Base-by-base conservation (phyloP, 2,888 invertebrate genomes). In the Drosophila atripex region DNA sequence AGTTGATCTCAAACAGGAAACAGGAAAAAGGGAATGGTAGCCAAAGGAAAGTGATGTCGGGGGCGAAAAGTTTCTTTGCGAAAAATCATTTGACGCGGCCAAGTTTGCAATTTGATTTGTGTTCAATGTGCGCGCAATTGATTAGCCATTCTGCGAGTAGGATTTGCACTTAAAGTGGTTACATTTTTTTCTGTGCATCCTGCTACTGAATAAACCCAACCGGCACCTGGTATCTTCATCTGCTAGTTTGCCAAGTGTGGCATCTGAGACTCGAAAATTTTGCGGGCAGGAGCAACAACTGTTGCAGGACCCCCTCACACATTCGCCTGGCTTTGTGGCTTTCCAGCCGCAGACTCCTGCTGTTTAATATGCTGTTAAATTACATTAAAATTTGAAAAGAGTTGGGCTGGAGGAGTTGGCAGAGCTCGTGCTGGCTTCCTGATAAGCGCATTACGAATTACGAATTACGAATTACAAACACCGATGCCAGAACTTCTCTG, bases 51-150 rank as follows among this genome's bases (percentile, higher is more conserved):
- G 39, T 32, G 41, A 39, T 51, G 23, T 59, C 6, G 21, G 30
- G 21, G 23, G 12, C 18, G 35, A 25, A 56, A 74, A 78, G 45
- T 80, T 84, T 73, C 76, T 23, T 14, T 61, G 69, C 76, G 14
- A 65, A 74, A 77, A 66, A 49, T 49, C 54, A 50, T 71, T 72
- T 46, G 58, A 63, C 61, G 71, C 73, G 83, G 78, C 73, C 73
- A 80, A 78, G 76, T 80, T 85, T 79, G 80, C 89, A 89, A 89
- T 89, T 89, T 89, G 89, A 89, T 89, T 89, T 89, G 89, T 87
- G 88, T 77, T 79, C 86, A 88, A 89, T 85, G 77, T 82, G 78
- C 83, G 76, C 75, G 74, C 82, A 80, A 86, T 82, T 87, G 86
- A 86, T 86, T 84, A 84, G 76, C 80, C 78, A 87, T 87, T 86